These are phyloP conservation scores for Euwallacea fornicatus DNA, from an alignment of 1,140 invertebrate genomes.

Conservation along the genomic window DNA sequence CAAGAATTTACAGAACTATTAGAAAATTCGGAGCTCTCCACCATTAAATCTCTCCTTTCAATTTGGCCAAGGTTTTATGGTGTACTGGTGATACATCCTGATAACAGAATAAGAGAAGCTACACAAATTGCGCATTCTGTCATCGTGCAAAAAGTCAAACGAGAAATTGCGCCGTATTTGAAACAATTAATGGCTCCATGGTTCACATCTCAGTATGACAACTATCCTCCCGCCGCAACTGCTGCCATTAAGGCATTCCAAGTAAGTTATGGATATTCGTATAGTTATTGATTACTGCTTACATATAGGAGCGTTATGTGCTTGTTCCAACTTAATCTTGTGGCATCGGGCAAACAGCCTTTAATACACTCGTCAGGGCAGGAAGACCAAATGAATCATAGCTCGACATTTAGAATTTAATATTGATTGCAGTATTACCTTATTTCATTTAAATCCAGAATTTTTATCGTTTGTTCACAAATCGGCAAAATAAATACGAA, in stretches of 20 bases:
- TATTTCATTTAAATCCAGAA: too few relatives aligned
- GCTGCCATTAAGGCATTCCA: constrained; percentile 71
- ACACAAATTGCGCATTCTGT: constrained; percentile 69
- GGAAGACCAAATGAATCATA: too few relatives aligned
- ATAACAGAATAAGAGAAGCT: constrained; percentile 78
- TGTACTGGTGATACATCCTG: constrained; percentile 71
- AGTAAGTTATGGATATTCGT: constrained; percentile 50
- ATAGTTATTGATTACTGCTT: background rate
- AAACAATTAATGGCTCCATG: constrained; percentile 74
- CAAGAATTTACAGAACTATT: constrained; percentile 76
- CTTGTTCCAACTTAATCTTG: background rate
- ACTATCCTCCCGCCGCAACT: constrained; percentile 75
- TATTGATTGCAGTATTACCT: too few relatives aligned
- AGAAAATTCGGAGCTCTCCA: constrained; percentile 61
- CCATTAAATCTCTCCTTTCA: constrained; percentile 67
- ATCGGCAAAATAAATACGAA: too few relatives aligned
- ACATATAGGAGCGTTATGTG: too few relatives aligned
- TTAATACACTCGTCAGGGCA: too few relatives aligned
- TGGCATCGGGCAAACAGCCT: background rate
- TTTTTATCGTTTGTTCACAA: too few relatives aligned
- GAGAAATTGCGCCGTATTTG: constrained; percentile 75
- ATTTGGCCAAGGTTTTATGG: constrained; percentile 79
- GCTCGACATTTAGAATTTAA: too few relatives aligned
- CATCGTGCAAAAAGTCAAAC: constrained; percentile 68
- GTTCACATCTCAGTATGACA: constrained; percentile 80